Evolutionary conservation across 2,113 vertebrate genomes (phyloP).

Genomic region (Mungos mungo): DNA sequence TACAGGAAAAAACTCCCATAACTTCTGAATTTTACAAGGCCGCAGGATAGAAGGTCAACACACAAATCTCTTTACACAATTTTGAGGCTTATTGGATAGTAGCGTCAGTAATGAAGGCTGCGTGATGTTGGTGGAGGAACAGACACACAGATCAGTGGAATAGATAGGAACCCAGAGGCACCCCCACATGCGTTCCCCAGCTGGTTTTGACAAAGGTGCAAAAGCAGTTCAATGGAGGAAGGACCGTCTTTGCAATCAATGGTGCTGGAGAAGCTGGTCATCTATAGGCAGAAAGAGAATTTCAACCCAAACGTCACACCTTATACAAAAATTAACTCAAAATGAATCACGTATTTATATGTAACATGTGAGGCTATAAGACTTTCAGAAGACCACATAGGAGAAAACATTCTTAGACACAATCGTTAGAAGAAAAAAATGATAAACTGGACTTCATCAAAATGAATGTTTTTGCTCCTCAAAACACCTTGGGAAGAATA

Average conservation of each 20-base stretch:
- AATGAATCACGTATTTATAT: not conserved
- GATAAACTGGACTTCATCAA: not conserved
- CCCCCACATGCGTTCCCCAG: not conserved
- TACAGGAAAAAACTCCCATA: not conserved
- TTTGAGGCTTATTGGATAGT: not conserved
- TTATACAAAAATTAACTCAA: not conserved
- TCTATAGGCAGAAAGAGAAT: not conserved
- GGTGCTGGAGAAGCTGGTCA: not conserved
- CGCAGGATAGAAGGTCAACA: not conserved
- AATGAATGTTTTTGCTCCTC: not conserved
- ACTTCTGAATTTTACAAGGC: not conserved
- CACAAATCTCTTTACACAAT: not conserved
- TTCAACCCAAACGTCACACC: not conserved
- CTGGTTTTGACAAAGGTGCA: not conserved
- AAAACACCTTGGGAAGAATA: not conserved
- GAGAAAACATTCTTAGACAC: not conserved
- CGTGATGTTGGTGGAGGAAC: not conserved
- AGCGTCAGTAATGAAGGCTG: not conserved
- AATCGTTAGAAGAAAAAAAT: constrained; percentile 8
- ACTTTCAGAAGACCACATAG: not conserved
- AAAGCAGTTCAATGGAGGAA: not conserved
- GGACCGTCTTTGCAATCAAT: not conserved
- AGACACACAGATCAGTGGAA: not conserved
- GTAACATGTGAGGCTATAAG: not conserved
- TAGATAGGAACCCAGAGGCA: not conserved